Base-by-base conservation (phyloP, 2,797 vertebrate species). In the Novumbra hubbsi region DNA sequence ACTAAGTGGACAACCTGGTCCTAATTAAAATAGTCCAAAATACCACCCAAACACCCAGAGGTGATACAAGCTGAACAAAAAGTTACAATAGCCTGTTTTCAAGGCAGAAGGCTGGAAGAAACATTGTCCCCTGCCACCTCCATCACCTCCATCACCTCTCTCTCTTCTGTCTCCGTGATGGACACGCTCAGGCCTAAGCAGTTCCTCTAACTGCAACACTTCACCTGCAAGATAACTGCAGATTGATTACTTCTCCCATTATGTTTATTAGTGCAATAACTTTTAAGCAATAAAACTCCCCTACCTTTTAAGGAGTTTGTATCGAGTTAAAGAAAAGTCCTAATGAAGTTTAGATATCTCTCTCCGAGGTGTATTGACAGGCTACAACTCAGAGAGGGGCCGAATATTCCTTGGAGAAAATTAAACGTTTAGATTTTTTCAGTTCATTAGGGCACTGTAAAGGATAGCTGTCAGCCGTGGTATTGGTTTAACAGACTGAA, bases 331-430 rank as follows among this genome's bases (percentile, higher is more conserved):
- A 52, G 57, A 76, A 71, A 76, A 76, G 68, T 57, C 67, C 5
- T 77, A 70, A 73, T 77, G 67, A 77, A 77, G 45, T 73, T 52
- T 60, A 73, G 68, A 76, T 77, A 60, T 50, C 67, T 73, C 52
- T 66, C 48, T 73, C 45, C 57, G 70, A 70, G 76, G 55, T 70
- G 21, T 73, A 77, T 73, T 28, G 71, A 73, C 68, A 52, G 67
- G 65, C 41, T 28, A 24, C 45, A 14, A 70, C 57, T 68, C 60
- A 21, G 30, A 66, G n/a, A 49, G 15, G 62, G 63, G 48, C 32
- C 38, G 41, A 34, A 55, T 32, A 12, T 68, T 70, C 73, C 68
- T 62, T 2, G 21, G 73, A 74, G 73, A 74, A 74, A 74, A 74
- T 74, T 67, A 74, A 74, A 74, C 66, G 67, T 75, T 68, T 75